Percentiles rank a stretch among this genome's conserved stretches.
Evolutionary conservation across 2,113 vertebrate genomes (phyloP).

Genomic region (Onychostoma macrolepis): DNA sequence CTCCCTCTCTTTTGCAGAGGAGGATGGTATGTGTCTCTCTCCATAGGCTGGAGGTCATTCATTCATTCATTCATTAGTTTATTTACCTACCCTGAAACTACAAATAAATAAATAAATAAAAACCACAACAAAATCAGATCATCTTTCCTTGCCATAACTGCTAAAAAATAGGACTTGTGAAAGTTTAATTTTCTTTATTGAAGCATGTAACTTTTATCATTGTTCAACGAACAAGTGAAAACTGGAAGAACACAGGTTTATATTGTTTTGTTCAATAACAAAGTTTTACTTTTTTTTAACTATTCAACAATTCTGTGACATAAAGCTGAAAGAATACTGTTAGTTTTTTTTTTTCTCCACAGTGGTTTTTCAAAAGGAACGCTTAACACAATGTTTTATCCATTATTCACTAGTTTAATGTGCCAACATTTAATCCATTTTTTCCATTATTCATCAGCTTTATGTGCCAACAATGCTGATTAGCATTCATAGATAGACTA

Average conservation of each 20-base stretch:
- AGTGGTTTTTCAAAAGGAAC: neutral
- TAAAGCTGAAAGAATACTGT: neutral
- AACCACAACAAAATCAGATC: neutral
- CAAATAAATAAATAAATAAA: neutral
- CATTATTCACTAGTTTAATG: conserved; percentile 24
- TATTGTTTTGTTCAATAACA: neutral
- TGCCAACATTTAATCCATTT: conserved; percentile 28
- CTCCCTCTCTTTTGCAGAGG: conserved; percentile 28
- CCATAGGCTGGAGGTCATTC: neutral
- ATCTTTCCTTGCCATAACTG: neutral
- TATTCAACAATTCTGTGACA: neutral
- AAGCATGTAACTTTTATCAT: neutral
- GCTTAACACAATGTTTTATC: conserved; percentile 4
- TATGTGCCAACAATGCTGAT: conserved; percentile 29
- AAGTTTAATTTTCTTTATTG: neutral
- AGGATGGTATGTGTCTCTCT: neutral
- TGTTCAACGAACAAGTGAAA: neutral
- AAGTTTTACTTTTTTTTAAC: neutral
- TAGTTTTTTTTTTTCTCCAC: neutral
- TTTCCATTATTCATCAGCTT: conserved; percentile 35
- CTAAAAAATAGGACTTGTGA: neutral
- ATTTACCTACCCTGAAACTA: neutral
- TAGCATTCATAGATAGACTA: conserved; percentile 16
- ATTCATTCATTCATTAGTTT: neutral
- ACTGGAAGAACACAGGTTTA: neutral